phyloP scores from a whole-genome alignment of 2,113 vertebrate species.

The Ictidomys tridecemlineatus region DNA sequence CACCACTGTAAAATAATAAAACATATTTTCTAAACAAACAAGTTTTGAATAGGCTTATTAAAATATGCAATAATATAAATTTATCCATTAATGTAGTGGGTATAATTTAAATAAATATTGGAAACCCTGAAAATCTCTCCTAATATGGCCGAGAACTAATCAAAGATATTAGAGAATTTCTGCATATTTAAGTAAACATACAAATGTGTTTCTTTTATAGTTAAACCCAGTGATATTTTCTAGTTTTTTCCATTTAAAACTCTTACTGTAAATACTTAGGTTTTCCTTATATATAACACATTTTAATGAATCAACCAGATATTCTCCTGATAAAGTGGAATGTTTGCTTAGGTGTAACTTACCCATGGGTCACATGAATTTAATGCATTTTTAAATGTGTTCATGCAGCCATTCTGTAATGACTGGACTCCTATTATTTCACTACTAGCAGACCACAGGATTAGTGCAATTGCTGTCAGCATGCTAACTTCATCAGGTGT shows the following conservation, averaged over 20 bases:
- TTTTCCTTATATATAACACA: constrained; percentile 4
- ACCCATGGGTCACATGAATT: constrained; percentile 97
- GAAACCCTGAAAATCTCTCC: constrained; percentile 11
- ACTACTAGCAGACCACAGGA: constrained; percentile 94
- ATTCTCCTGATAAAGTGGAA: background rate
- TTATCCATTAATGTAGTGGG: constrained; percentile 38
- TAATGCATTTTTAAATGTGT: constrained; percentile 94
- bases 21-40: constrained; percentile 34
- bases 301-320: constrained; percentile 57
- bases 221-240: background rate
- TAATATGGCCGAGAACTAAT: background rate
- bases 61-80: constrained; percentile 13
- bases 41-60: constrained; percentile 42
- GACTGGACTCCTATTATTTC: constrained; percentile 96
- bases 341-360: constrained; percentile 76
- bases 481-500: constrained; percentile 95
- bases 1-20: constrained; percentile 6
- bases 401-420: constrained; percentile 96
- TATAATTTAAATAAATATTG: constrained; percentile 58
- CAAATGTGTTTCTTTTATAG: background rate
- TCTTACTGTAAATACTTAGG: background rate
- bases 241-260: constrained; percentile 59
- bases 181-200: background rate
- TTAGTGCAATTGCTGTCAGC: constrained; percentile 96
- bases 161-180: constrained; percentile 31